phyloP scores from a whole-genome alignment of 2,888 invertebrate genomes.

The Clunio marinus region DNA sequence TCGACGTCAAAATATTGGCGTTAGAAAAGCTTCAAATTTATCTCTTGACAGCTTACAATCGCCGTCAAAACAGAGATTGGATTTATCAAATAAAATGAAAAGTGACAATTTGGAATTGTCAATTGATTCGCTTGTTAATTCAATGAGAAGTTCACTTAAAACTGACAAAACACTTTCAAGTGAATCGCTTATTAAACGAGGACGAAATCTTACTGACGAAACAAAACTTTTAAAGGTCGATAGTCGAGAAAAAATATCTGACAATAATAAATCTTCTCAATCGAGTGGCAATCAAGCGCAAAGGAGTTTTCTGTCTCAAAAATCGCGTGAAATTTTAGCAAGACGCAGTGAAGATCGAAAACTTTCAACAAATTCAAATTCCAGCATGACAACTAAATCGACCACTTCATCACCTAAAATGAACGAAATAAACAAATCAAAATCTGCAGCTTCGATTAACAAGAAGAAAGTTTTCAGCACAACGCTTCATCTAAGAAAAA shows the following conservation, averaged over 20 bases:
- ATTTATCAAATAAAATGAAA: neutral
- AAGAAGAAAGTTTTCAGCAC: conserved; percentile 38
- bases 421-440: conserved; percentile 29
- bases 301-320: conserved; percentile 50
- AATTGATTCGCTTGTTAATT: conserved; percentile 50
- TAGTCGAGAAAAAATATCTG: neutral
- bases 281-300: conserved; percentile 41
- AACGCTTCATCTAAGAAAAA: conserved; percentile 41
- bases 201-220: neutral
- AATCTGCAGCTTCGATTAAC: conserved; percentile 6
- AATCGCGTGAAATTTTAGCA: conserved; percentile 51
- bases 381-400: conserved; percentile 25
- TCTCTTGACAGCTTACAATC: conserved; percentile 50
- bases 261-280: conserved; percentile 41
- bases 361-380: conserved; percentile 45
- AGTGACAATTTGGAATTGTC: conserved; percentile 46
- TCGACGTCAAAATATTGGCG: conserved; percentile 42
- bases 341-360: conserved; percentile 44
- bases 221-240: neutral
- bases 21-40: conserved; percentile 44
- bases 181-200: conserved; percentile 46
- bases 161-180: conserved; percentile 51
- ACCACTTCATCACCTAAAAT: conserved; percentile 22
- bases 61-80: conserved; percentile 43
- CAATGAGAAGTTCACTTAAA: conserved; percentile 50